Evolutionary conservation across 2,113 vertebrate genomes (phyloP).

Genomic region (Pachypanchax playfairii): DNA sequence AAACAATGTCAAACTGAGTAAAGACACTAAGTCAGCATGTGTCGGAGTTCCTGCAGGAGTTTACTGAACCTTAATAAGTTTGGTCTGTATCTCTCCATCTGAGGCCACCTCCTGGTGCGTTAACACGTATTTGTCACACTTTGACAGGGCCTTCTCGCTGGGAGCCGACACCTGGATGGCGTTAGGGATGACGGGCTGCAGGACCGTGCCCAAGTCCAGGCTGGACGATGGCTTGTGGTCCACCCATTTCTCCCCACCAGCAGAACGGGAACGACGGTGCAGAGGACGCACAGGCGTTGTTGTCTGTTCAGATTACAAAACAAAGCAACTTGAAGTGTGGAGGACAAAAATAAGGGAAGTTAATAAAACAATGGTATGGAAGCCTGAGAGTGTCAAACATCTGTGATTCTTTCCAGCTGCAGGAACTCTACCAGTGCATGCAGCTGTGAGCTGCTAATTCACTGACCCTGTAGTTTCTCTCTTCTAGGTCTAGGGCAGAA

Average conservation of each 20-base stretch:
- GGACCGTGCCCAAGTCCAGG: conserved; percentile 88
- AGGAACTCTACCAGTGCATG: not conserved
- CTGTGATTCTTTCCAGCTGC: not conserved
- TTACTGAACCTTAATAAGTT: conserved; percentile 89
- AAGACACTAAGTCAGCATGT: not conserved
- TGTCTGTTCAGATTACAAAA: conserved; percentile 72
- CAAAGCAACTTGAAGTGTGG: not conserved
- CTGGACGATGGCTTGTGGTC: conserved; percentile 90
- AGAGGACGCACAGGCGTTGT: conserved; percentile 77
- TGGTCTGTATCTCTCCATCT: conserved; percentile 93
- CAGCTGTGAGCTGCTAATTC: conserved; percentile 41
- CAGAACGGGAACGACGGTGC: conserved; percentile 89
- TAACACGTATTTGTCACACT: conserved; percentile 95
- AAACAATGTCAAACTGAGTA: not conserved
- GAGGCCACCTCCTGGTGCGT: conserved; percentile 97
- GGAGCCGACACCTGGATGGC: conserved; percentile 89
- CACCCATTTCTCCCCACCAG: conserved; percentile 92
- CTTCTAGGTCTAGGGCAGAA: conserved; percentile 78
- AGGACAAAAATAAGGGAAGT: no score
- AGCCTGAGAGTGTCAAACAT: not conserved
- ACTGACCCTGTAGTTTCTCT: conserved; percentile 86
- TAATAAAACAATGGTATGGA: not conserved
- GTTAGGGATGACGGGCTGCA: conserved; percentile 90
- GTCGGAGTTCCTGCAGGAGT: not conserved
- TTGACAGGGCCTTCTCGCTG: conserved; percentile 89